Conservation (phyloP, 1,140 invertebrate species). For the Drosophila nannoptera region DNA sequence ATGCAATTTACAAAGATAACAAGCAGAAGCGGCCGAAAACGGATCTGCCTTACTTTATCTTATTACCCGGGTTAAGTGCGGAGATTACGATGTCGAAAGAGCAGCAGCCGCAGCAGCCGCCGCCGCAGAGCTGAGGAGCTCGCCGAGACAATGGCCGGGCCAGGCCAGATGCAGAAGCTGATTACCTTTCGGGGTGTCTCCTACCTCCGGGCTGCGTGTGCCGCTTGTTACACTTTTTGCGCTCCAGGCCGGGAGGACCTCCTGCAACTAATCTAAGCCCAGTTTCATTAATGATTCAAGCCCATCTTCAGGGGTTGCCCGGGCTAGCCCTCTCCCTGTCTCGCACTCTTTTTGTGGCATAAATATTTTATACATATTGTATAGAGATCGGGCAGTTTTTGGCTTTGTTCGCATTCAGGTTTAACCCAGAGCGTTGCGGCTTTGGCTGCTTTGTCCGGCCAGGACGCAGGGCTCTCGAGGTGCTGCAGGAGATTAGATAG, state of each 20-base stretch:
- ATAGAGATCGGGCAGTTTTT: slow-evolving; percentile 45
- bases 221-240: slow-evolving; percentile 71
- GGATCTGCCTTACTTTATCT: slow-evolving; percentile 75
- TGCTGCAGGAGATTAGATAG: slow-evolving; percentile 12
- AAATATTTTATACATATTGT: slow-evolving; percentile 71
- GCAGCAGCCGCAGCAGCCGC: slow-evolving; percentile 42
- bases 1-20: slow-evolving; percentile 76
- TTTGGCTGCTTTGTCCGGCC: slow-evolving; percentile 23
- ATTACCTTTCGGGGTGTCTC: slow-evolving; percentile 39
- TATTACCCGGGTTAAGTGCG: slow-evolving; percentile 76
- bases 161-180: slow-evolving; percentile 57
- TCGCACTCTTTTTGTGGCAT: slow-evolving; percentile 44
- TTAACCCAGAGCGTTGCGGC: slow-evolving; percentile 38
- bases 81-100: slow-evolving; percentile 73
- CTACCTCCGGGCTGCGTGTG: slow-evolving; percentile 51
- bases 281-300: slow-evolving; percentile 71
- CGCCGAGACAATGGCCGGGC: background rate
- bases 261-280: slow-evolving; percentile 55
- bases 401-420: slow-evolving; percentile 46
- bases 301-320: slow-evolving; percentile 40
- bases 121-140: background rate
- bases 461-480: slow-evolving; percentile 21
- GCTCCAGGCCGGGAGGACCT: slow-evolving; percentile 26
- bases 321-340: slow-evolving; percentile 9
- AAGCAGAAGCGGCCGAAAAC: slow-evolving; percentile 50